Percentiles rank a stretch among this genome's conserved stretches.
phyloP scores from a whole-genome alignment of 2,888 invertebrate species.

The Lasioglossum pauxillum region DNA sequence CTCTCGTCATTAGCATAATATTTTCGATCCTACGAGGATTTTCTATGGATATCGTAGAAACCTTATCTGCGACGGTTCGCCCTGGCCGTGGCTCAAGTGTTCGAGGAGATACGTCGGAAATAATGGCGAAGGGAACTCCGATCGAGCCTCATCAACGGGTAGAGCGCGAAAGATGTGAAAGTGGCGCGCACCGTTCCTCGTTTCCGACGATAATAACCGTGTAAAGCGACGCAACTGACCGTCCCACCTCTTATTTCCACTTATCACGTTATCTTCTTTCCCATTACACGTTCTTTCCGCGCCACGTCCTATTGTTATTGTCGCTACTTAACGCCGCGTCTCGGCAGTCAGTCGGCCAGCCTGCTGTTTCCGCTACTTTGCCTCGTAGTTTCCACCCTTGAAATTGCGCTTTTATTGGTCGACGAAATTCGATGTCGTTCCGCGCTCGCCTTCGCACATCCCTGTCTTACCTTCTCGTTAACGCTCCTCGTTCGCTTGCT shows the following conservation, averaged over 20 bases:
- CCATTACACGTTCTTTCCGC: conserved; percentile 62
- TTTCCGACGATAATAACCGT: conserved; percentile 53
- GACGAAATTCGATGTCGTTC: conserved; percentile 45
- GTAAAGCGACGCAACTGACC: conserved; percentile 56
- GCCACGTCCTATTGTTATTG: conserved; percentile 62
- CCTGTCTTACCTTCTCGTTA: conserved; percentile 33
- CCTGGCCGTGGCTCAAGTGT: neutral
- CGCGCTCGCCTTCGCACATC: conserved; percentile 28
- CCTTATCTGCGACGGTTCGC: neutral
- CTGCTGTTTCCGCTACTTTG: conserved; percentile 46
- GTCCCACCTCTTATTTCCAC: conserved; percentile 58
- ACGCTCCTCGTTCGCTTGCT: neutral
- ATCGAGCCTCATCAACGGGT: conserved; percentile 24
- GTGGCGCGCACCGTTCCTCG: conserved; percentile 24
- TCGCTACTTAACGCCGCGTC: conserved; percentile 55
- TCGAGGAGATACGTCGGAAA: neutral
- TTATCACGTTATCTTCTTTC: conserved; percentile 64
- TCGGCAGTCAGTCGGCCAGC: conserved; percentile 31
- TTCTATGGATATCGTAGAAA: neutral
- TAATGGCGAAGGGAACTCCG: conserved; percentile 4
- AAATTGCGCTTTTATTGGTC: conserved; percentile 49
- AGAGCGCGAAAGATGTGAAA: neutral
- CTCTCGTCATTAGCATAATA: neutral
- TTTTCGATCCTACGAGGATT: neutral
- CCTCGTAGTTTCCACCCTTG: conserved; percentile 40